A percentile compares a stretch with the other conserved stretches of the same genome.
phyloP scores from a whole-genome alignment of 2,797 vertebrate genomes.

The Nannoperca obscura region DNA sequence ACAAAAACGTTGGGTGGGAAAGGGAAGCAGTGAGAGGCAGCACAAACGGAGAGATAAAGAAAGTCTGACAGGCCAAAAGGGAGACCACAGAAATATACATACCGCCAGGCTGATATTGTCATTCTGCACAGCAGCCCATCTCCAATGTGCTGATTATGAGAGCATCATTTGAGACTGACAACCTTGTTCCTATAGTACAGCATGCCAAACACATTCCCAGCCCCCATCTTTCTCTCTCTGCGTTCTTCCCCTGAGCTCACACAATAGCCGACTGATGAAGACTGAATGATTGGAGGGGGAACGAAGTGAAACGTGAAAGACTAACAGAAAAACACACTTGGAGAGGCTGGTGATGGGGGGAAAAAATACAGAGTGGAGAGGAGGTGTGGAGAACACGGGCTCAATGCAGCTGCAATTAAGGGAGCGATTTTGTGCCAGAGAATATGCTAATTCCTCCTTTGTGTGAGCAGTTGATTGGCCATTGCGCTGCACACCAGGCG shows the following conservation, averaged over 20 bases:
- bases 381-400: conserved; percentile 69
- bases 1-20: conserved; percentile 23
- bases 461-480: conserved; percentile 80
- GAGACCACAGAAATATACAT: conserved; percentile 63
- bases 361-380: conserved; percentile 35
- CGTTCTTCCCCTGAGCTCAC: conserved; percentile 60
- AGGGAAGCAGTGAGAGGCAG: conserved; percentile 30
- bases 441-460: conserved; percentile 83
- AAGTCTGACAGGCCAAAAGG: conserved; percentile 69
- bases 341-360: conserved; percentile 52
- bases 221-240: conserved; percentile 55
- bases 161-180: conserved; percentile 79
- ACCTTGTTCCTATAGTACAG: conserved; percentile 71
- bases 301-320: conserved; percentile 62
- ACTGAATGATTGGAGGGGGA: conserved; percentile 72
- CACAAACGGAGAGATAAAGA: conserved; percentile 48
- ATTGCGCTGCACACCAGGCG: conserved; percentile 61
- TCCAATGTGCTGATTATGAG: conserved; percentile 77
- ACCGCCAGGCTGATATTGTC: conserved; percentile 67
- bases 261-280: conserved; percentile 84
- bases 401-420: conserved; percentile 82
- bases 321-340: conserved; percentile 48
- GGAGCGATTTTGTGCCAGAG: conserved; percentile 77
- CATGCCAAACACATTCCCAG: conserved; percentile 70
- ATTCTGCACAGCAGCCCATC: conserved; percentile 69